Percentiles rank a stretch among this genome's conserved stretches.
These are phyloP conservation scores for Malacosoma neustria DNA, from an alignment of 2,888 invertebrate species.

Conservation along the genomic window DNA sequence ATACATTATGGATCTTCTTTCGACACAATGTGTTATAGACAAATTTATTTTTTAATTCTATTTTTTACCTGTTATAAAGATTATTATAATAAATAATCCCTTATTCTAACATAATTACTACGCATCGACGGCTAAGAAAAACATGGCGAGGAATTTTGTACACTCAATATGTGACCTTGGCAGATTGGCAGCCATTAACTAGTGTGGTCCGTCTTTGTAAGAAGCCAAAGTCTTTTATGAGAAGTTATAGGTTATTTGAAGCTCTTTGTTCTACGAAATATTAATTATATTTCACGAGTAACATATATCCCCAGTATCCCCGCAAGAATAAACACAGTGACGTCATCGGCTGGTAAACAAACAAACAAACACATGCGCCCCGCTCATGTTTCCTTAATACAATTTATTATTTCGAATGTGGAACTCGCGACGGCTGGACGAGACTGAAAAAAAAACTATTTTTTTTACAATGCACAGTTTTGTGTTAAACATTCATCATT, in stretches of 20 bases:
- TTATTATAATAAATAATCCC: background rate
- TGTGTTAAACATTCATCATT: background rate
- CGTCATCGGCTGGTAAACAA: conserved; percentile 74
- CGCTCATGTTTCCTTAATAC: conserved; percentile 76
- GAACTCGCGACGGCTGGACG: conserved; percentile 49
- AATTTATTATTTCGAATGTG: conserved; percentile 73
- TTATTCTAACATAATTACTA: background rate
- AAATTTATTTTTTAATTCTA: too few species aligned
- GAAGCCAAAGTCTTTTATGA: too few species aligned
- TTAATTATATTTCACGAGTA: background rate
- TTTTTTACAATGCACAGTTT: background rate
- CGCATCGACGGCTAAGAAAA: too few species aligned
- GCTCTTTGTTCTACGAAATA: too few species aligned
- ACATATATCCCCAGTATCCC: conserved; percentile 29
- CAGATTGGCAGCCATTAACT: too few species aligned
- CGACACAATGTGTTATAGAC: too few species aligned
- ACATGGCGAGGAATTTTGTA: too few species aligned
- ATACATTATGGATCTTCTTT: too few species aligned
- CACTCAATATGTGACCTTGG: too few species aligned
- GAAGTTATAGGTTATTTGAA: too few species aligned
- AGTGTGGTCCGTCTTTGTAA: too few species aligned
- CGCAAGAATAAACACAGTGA: conserved; percentile 75
- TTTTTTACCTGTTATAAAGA: too few species aligned
- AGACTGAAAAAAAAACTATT: background rate
- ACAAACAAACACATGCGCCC: conserved; percentile 76